Base-by-base conservation (phyloP, 2,888 invertebrate genomes). In the Lochmaea capreae region DNA sequence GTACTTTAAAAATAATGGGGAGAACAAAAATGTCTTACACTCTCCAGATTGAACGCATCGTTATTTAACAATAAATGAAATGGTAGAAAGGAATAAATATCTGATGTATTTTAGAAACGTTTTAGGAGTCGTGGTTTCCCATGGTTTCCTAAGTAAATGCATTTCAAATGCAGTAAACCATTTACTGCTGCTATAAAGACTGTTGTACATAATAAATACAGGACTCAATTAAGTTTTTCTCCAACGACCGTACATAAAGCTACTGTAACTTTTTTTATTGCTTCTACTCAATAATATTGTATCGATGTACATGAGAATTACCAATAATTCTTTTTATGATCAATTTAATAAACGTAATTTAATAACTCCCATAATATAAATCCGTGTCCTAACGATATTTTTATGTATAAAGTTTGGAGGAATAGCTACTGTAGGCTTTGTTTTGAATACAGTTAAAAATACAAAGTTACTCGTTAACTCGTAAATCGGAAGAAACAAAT, bases 81-180 rank as follows among this genome's bases (percentile, higher is more conserved):
- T 11, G 2, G 43, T 43, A 43, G 43, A 1, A n/a, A 54, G n/a
- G 9, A 16, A n/a, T 9, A 18, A n/a, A 54, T 6, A 6, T 9
- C 18, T 16, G 16, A 54, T 54, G 16, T 49, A 5, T 3, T 12
- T 49, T 0, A 14, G 12, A 49, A 84, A 85, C 84, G 78, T 72
- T 73, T 77, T 14, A 8, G 11, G 57, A 70, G 63, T 18, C 18
- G 58, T 59, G 33, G 59, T 26, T 33, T n/a, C 16, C n/a, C 14
- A 11, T 11, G 10, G 43, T 59, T 59, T 9, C 14, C 14, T n/a
- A 26, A 59, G 14, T n/a, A n/a, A 33, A 14, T 59, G 33, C 59
- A 39, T 33, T 59, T 59, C n/a, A 59, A 59, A 26, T 2, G 14
- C 26, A 26, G 26, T 59, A 33, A 59, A 39, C 12, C 5, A 3